These are phyloP conservation scores for Poecilobothrus nobilitatus DNA, from an alignment of 2,888 invertebrate genomes.

Conservation along the genomic window DNA sequence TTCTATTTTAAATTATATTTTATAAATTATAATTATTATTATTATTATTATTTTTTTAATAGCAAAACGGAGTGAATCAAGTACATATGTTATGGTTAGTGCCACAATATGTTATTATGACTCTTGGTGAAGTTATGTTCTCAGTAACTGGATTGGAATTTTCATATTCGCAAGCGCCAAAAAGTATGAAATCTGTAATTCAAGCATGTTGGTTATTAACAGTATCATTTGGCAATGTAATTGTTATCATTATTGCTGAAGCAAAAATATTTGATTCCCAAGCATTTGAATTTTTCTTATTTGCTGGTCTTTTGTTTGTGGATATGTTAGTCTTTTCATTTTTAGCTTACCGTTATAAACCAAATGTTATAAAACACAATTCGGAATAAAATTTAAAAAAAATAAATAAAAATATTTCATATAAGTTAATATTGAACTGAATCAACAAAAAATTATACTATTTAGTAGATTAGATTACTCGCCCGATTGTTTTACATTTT, in stretches of 20 bases:
- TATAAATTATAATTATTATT: constrained; percentile 9
- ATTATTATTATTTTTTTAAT: constrained; percentile 15
- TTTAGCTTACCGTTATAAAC: constrained; percentile 70
- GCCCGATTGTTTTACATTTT: too few relatives aligned
- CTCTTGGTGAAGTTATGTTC: constrained; percentile 56
- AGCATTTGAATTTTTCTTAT: constrained; percentile 82
- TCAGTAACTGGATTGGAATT: constrained; percentile 64
- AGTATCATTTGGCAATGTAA: constrained; percentile 85
- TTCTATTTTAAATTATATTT: neutral
- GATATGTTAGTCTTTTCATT: constrained; percentile 75
- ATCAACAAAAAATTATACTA: too few relatives aligned
- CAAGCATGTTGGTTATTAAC: constrained; percentile 91
- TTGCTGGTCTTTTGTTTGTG: constrained; percentile 74
- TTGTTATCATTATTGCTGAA: constrained; percentile 84
- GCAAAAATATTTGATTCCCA: constrained; percentile 64
- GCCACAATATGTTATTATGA: constrained; percentile 62
- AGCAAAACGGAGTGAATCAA: constrained; percentile 43
- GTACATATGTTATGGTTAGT: constrained; percentile 54
- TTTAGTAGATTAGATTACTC: too few relatives aligned
- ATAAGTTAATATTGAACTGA: too few relatives aligned
- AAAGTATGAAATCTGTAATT: constrained; percentile 86
- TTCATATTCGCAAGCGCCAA: constrained; percentile 60
- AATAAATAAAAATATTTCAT: too few relatives aligned
- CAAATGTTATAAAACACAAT: constrained; percentile 31
- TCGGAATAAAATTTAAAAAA: neutral